phyloP scores from a whole-genome alignment of 2,888 invertebrate species.

The Steromphala cineraria region DNA sequence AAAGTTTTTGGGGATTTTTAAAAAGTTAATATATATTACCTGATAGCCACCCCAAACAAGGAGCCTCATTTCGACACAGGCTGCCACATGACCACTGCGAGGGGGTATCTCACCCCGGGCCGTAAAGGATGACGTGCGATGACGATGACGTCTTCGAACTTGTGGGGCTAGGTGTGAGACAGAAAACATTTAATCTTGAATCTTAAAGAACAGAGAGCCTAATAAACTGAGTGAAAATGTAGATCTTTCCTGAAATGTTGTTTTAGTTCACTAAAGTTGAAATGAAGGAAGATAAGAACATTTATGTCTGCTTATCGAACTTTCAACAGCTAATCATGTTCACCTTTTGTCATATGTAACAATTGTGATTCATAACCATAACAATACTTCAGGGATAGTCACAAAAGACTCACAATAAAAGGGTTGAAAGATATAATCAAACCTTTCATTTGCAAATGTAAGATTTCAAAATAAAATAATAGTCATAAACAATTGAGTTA shows the following conservation, averaged over 20 bases:
- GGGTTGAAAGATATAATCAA: not conserved
- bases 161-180: no score
- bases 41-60: conserved; percentile 74
- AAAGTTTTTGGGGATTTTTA: no score
- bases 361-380: not conserved
- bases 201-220: not conserved
- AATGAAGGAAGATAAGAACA: no score
- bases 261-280: no score
- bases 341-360: not conserved
- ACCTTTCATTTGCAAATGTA: not conserved
- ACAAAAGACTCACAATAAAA: no score
- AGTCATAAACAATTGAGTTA: no score
- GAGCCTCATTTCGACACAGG: conserved; percentile 64
- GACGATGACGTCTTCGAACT: no score
- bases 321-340: no score
- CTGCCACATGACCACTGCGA: conserved; percentile 70
- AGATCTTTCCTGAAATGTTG: not conserved
- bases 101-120: conserved; percentile 22
- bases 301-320: no score
- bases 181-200: not conserved
- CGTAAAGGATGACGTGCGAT: no score
- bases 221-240: not conserved
- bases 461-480: not conserved
- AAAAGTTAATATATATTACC: conserved; percentile 33
- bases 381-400: not conserved